A percentile compares a stretch with the other conserved stretches of the same genome.
phyloP scores from a whole-genome alignment of 2,797 vertebrate genomes.

The Cossypha dichroa region DNA sequence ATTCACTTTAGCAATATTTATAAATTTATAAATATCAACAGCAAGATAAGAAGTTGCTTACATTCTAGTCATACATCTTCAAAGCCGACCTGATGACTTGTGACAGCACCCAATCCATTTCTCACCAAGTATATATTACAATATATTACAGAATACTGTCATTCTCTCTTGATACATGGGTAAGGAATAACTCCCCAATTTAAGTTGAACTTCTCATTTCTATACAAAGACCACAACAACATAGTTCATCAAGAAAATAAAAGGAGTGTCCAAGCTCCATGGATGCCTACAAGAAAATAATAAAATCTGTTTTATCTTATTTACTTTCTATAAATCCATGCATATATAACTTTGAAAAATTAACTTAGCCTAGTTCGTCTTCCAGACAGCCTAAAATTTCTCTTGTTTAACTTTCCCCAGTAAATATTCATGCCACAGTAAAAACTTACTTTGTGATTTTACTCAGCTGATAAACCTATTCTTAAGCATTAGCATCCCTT shows the following conservation, averaged over 20 bases:
- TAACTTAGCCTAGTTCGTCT: neutral
- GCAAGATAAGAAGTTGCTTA: conserved; percentile 49
- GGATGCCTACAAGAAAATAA: neutral
- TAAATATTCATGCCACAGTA: neutral
- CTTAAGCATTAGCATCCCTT: neutral
- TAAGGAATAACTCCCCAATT: conserved; percentile 40
- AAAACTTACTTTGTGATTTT: conserved; percentile 21
- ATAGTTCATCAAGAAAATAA: conserved; percentile 43
- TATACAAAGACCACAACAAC: conserved; percentile 36
- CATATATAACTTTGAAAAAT: neutral
- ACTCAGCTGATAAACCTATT: neutral
- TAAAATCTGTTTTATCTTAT: neutral
- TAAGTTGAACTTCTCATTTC: conserved; percentile 51
- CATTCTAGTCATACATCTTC: conserved; percentile 34
- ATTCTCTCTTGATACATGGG: conserved; percentile 40
- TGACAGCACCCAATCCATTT: conserved; percentile 55
- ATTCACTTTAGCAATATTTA: conserved; percentile 45
- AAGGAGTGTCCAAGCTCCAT: neutral
- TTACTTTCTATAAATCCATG: neutral
- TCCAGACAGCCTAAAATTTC: neutral
- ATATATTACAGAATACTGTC: conserved; percentile 48
- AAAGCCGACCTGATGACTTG: conserved; percentile 44
- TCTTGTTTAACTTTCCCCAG: neutral
- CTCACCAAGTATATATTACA: conserved; percentile 58
- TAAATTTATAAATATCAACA: conserved; percentile 38